Evolutionary conservation across 2,888 invertebrate genomes (phyloP).

Genomic region (Empis stercorea): DNA sequence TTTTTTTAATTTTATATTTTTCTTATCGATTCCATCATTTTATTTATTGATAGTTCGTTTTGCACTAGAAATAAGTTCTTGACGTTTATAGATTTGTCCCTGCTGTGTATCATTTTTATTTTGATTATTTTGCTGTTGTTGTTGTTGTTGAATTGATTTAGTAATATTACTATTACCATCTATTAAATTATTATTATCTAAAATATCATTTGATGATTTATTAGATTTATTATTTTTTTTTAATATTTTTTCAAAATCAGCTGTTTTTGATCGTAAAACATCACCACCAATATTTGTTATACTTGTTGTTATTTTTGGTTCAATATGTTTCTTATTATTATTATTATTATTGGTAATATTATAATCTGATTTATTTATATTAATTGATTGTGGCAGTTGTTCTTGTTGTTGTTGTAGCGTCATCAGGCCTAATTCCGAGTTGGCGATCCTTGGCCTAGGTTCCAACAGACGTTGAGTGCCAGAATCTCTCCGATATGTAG

Average conservation of each 20-base stretch:
- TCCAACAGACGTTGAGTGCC: no score
- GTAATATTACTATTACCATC: no score
- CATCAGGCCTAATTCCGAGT: no score
- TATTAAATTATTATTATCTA: not conserved
- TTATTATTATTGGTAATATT: constrained; percentile 4
- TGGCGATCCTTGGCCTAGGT: no score
- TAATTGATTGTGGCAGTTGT: constrained; percentile 10
- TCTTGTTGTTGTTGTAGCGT: not conserved
- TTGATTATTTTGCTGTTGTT: constrained; percentile 1
- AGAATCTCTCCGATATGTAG: no score
- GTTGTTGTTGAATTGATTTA: not conserved
- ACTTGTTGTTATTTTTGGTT: constrained; percentile 40
- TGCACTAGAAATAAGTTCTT: constrained; percentile 70
- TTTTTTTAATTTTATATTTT: no score
- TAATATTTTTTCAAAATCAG: constrained; percentile 45
- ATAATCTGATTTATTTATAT: constrained; percentile 12
- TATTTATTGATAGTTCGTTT: constrained; percentile 14
- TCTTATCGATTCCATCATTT: no score
- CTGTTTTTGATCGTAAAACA: constrained; percentile 51
- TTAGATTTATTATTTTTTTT: constrained; percentile 8
- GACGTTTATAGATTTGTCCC: constrained; percentile 57
- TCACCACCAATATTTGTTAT: constrained; percentile 54
- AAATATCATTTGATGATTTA: not conserved
- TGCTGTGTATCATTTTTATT: constrained; percentile 2
- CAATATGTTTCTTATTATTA: constrained; percentile 11